Evolutionary conservation across 1,140 invertebrate genomes (phyloP).

Genomic region (Drosophila hydei): DNA sequence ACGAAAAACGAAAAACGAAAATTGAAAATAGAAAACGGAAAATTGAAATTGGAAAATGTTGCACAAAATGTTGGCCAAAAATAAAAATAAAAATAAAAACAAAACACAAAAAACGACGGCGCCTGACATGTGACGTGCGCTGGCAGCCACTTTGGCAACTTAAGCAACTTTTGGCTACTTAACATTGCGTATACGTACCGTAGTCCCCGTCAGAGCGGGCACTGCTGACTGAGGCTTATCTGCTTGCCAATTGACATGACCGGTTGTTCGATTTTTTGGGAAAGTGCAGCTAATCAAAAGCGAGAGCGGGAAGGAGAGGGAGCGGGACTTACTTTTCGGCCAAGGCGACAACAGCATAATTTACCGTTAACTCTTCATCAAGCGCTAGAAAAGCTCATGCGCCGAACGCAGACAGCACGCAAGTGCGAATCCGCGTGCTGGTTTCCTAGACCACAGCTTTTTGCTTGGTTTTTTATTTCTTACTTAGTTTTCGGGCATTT

Average conservation of each 20-base stretch:
- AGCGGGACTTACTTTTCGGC: conserved; percentile 17
- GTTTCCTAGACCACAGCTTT: conserved; percentile 33
- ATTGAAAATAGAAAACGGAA: conserved; percentile 39
- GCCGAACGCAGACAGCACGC: conserved; percentile 62
- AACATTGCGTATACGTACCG: conserved; percentile 69
- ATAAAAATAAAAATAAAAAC: conserved; percentile 5
- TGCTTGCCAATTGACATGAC: conserved; percentile 56
- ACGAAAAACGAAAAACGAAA: no score
- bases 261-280: conserved; percentile 57
- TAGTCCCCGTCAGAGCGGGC: conserved; percentile 4
- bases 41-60: conserved; percentile 54
- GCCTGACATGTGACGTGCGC: conserved; percentile 58
- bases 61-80: conserved; percentile 24
- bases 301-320: conserved; percentile 1
- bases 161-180: conserved; percentile 30
- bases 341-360: conserved; percentile 70
- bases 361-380: conserved; percentile 75
- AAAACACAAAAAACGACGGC: neutral
- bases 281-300: conserved; percentile 60
- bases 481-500: conserved; percentile 52
- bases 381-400: conserved; percentile 26
- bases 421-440: conserved; percentile 38
- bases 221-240: conserved; percentile 38
- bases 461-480: conserved; percentile 21
- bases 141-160: conserved; percentile 15